phyloP scores from a whole-genome alignment of 2,888 invertebrate genomes.

The Tenthredo notha region DNA sequence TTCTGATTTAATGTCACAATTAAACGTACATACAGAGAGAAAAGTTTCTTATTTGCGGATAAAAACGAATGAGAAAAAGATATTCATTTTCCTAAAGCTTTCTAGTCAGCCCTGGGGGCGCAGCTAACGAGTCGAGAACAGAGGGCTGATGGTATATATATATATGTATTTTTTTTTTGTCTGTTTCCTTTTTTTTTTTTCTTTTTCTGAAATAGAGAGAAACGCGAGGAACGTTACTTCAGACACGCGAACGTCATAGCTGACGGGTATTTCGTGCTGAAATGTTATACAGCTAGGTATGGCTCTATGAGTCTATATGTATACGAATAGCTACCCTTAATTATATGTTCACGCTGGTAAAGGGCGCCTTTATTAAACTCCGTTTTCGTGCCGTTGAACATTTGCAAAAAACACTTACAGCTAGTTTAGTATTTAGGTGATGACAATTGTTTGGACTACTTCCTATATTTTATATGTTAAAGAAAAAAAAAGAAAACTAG shows the following conservation, averaged over 20 bases:
- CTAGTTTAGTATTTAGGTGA: background rate
- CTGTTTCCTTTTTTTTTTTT: background rate
- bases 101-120: slow-evolving; percentile 3
- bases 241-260: slow-evolving; percentile 46
- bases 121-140: slow-evolving; percentile 39
- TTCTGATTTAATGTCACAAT: background rate
- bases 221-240: slow-evolving; percentile 9
- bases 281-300: background rate
- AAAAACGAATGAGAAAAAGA: background rate
- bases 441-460: background rate
- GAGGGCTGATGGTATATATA: slow-evolving; percentile 1
- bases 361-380: background rate
- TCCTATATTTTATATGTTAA: background rate
- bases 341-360: slow-evolving; percentile 15
- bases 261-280: slow-evolving; percentile 22
- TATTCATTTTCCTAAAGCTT: slow-evolving; percentile 31
- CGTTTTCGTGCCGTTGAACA: background rate
- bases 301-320: background rate
- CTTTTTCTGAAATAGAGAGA: slow-evolving; percentile 6
- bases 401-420: background rate
- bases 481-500: background rate
- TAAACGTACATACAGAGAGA: background rate
- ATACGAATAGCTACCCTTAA: background rate
- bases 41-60: background rate
- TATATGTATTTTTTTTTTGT: background rate